Evolutionary conservation across 2,113 vertebrate genomes (phyloP).

Genomic region (Erinaceus europaeus): DNA sequence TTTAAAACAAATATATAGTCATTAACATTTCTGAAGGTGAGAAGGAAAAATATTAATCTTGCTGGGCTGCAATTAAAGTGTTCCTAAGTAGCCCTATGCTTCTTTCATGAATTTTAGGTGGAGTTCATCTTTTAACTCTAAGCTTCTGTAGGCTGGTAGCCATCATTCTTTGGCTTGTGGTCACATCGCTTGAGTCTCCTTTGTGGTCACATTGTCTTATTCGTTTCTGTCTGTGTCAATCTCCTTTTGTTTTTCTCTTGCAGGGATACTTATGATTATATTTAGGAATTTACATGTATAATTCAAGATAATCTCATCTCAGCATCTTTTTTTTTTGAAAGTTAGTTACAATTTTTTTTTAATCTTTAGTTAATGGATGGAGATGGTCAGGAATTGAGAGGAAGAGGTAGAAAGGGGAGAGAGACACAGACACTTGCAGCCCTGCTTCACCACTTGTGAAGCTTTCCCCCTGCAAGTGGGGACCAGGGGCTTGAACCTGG

Average conservation of each 20-base stretch:
- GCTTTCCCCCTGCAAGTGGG: no score
- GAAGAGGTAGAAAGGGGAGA: no score
- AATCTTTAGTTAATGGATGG: no score
- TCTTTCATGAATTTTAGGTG: rapidly evolving
- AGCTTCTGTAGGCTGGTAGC: neutral
- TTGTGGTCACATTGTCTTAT: neutral
- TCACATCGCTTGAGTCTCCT: neutral
- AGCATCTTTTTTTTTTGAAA: no score
- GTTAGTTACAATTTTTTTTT: no score
- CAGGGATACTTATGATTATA: neutral
- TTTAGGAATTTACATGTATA: neutral
- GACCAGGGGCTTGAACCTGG: no score
- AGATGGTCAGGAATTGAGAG: no score
- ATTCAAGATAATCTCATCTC: neutral
- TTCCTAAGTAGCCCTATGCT: neutral
- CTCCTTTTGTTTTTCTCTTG: neutral
- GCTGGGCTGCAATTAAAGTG: neutral
- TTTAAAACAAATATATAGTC: neutral
- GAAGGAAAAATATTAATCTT: neutral
- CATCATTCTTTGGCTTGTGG: neutral
- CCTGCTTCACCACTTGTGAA: no score
- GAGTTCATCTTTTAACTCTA: neutral
- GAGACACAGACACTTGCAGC: no score
- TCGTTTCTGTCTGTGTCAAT: neutral
- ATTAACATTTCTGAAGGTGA: neutral